Conservation (phyloP, 92 coral and sea anemone species). For the Porites lobata region DNA sequence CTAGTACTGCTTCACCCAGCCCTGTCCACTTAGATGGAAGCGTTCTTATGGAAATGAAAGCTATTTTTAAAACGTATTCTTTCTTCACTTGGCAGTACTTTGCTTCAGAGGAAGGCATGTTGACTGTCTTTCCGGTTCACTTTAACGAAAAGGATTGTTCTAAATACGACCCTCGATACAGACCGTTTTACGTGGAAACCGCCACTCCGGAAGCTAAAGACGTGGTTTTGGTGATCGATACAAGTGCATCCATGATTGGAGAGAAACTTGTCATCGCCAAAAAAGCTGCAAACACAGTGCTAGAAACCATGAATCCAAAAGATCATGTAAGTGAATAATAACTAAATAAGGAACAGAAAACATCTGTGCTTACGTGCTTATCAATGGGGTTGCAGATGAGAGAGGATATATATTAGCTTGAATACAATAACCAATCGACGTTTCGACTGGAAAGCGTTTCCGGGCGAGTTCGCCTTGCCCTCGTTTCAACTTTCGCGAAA, state of each 20-base stretch:
- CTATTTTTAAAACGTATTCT: slow-evolving; percentile 33
- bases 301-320: slow-evolving; percentile 71
- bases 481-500: no score
- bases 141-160: slow-evolving; percentile 52
- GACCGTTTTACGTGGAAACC: slow-evolving; percentile 77
- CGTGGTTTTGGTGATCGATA: slow-evolving; percentile 72
- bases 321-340: slow-evolving; percentile 54
- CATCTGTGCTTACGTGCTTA: no score
- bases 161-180: slow-evolving; percentile 62
- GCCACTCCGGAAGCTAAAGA: slow-evolving; percentile 70
- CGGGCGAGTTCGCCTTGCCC: no score
- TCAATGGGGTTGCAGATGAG: no score
- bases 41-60: slow-evolving; percentile 51
- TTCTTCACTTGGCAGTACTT: slow-evolving; percentile 79
- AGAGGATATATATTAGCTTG: no score
- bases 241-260: slow-evolving; percentile 67
- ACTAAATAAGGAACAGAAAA: background rate
- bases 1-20: slow-evolving; percentile 31
- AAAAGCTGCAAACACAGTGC: slow-evolving; percentile 63
- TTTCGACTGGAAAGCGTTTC: no score
- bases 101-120: slow-evolving; percentile 71
- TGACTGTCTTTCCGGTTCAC: slow-evolving; percentile 59
- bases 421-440: no score
- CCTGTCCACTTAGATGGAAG: slow-evolving; percentile 37
- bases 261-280: slow-evolving; percentile 43